A percentile compares a stretch with the other conserved stretches of the same genome.
phyloP scores from a whole-genome alignment of 2,888 invertebrate species.

The Acanthosepion esculentum region DNA sequence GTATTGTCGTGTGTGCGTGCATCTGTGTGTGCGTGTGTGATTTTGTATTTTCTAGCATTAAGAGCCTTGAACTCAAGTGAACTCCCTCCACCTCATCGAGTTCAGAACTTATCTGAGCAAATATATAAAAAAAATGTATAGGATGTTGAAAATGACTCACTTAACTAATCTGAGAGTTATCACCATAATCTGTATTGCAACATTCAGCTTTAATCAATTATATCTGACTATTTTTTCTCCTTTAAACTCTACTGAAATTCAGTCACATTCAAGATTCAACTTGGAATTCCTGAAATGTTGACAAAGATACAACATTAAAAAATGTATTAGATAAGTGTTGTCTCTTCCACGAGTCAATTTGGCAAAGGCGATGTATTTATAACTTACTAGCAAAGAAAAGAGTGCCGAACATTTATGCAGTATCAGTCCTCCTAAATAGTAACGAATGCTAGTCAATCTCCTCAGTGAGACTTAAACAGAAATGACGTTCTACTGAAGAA shows the following conservation, averaged over 20 bases:
- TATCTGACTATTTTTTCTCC: not conserved
- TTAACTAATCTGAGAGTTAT: not conserved
- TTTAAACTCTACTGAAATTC: not conserved
- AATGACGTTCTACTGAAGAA: too few species aligned
- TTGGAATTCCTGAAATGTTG: not conserved
- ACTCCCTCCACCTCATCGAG: not conserved
- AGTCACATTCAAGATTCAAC: not conserved
- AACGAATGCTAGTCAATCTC: too few species aligned
- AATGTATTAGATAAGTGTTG: too few species aligned
- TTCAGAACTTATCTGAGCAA: conserved; percentile 18
- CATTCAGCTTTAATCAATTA: not conserved
- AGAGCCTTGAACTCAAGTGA: not conserved
- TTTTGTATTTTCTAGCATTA: not conserved
- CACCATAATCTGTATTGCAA: not conserved
- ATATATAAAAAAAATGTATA: not conserved
- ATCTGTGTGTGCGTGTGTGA: not conserved
- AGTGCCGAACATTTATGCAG: too few species aligned
- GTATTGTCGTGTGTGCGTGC: not conserved
- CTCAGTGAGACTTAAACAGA: too few species aligned
- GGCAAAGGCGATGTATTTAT: too few species aligned
- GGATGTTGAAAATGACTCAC: not conserved
- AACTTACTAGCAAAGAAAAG: too few species aligned
- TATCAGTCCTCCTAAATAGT: too few species aligned
- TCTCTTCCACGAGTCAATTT: too few species aligned
- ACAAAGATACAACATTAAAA: not conserved